Conservation (phyloP, 2,888 invertebrate genomes). For the Seladonia tumulorum region DNA sequence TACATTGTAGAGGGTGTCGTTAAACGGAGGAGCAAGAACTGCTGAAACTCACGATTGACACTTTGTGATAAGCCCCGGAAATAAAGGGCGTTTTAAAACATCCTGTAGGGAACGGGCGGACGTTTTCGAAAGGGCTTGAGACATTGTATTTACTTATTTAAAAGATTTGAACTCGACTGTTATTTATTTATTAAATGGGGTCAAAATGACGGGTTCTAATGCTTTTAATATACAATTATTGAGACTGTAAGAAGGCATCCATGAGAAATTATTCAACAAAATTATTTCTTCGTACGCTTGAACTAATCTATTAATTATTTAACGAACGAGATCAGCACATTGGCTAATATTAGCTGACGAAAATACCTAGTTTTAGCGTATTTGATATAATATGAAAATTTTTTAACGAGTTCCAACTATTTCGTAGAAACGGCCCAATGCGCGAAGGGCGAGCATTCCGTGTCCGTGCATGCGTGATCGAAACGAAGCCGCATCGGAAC, state of each 20-base stretch:
- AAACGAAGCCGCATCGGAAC: not conserved
- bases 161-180: too few relatives aligned
- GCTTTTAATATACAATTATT: too few relatives aligned
- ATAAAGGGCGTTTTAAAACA: not conserved
- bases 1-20: not conserved
- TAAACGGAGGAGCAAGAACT: not conserved
- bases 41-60: conserved; percentile 1
- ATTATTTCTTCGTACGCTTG: too few relatives aligned
- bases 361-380: not conserved
- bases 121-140: not conserved
- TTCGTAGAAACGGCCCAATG: not conserved
- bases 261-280: too few relatives aligned
- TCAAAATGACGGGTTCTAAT: too few relatives aligned
- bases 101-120: not conserved
- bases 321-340: too few relatives aligned
- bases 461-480: not conserved
- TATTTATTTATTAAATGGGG: too few relatives aligned
- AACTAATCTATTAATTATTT: not conserved
- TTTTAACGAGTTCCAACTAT: not conserved
- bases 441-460: not conserved
- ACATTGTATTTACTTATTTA: not conserved
- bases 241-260: too few relatives aligned
- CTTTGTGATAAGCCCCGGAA: not conserved
- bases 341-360: not conserved
- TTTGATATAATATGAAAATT: not conserved